phyloP scores from a whole-genome alignment of 1,140 invertebrate species.

The Telenomus remus region DNA sequence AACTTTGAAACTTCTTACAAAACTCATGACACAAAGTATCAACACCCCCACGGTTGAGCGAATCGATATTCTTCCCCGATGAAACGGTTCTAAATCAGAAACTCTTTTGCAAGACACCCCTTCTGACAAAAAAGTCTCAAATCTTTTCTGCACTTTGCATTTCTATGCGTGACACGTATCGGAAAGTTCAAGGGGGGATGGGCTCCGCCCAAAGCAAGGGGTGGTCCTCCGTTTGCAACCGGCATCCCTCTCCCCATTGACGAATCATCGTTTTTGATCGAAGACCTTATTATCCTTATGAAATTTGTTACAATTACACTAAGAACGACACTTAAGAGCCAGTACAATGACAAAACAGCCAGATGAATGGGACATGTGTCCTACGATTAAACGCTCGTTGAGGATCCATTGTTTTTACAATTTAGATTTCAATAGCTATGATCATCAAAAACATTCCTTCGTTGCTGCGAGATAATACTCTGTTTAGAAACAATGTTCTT shows the following conservation, averaged over 20 bases:
- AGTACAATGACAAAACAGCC: constrained; percentile 15
- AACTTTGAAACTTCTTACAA: no score
- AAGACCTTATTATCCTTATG: constrained; percentile 31
- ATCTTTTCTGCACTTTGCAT: constrained; percentile 22
- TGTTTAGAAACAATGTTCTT: no score
- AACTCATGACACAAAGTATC: constrained; percentile 13
- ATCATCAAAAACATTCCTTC: no score
- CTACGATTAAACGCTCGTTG: background rate
- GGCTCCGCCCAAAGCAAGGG: constrained; percentile 31
- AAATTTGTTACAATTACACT: constrained; percentile 35
- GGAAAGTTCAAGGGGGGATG: constrained; percentile 14
- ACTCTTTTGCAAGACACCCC: constrained; percentile 17
- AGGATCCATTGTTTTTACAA: background rate
- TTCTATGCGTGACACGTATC: constrained; percentile 28
- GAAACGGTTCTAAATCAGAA: constrained; percentile 23
- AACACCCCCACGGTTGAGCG: constrained; percentile 8
- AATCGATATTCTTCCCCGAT: constrained; percentile 22
- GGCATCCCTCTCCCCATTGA: constrained; percentile 16
- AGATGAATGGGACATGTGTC: constrained; percentile 19
- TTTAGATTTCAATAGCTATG: no score
- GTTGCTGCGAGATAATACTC: no score
- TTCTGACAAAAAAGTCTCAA: constrained; percentile 6
- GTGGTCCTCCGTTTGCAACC: constrained; percentile 14
- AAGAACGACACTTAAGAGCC: constrained; percentile 16
- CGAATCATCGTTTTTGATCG: constrained; percentile 32